Conservation (phyloP, 2,888 invertebrate species). For the Protodeltote pygarga region DNA sequence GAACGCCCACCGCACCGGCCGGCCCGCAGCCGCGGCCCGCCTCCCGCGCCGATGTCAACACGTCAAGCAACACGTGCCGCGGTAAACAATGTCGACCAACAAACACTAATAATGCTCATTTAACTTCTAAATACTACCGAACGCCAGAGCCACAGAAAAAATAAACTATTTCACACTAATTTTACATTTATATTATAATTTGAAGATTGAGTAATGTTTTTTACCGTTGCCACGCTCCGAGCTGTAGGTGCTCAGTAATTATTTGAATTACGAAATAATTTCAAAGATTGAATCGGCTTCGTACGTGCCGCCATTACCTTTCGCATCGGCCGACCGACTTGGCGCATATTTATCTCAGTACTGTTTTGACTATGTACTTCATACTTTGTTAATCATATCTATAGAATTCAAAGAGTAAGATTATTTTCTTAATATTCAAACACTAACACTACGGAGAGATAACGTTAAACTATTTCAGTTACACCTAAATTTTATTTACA, state of each 20-base stretch:
- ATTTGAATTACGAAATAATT: slow-evolving; percentile 73
- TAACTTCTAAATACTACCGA: slow-evolving; percentile 28
- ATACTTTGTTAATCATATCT: slow-evolving; percentile 31
- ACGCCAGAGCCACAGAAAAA: slow-evolving; percentile 45
- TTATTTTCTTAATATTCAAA: slow-evolving; percentile 47
- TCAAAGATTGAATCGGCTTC: slow-evolving; percentile 67
- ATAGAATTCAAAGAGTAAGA: slow-evolving; percentile 6
- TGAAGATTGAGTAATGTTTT: slow-evolving; percentile 65
- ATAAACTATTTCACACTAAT: slow-evolving; percentile 62
- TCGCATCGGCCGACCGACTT: slow-evolving; percentile 58
- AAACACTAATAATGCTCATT: slow-evolving; percentile 34
- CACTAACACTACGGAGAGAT: slow-evolving; percentile 72
- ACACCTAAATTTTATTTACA: slow-evolving; percentile 79
- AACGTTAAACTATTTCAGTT: slow-evolving; percentile 68
- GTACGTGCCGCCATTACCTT: slow-evolving; percentile 69
- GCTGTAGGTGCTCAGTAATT: slow-evolving; percentile 65
- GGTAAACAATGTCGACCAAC: slow-evolving; percentile 19
- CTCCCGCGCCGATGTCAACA: slow-evolving; percentile 66
- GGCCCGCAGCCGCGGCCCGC: slow-evolving; percentile 51
- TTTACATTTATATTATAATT: slow-evolving; percentile 61
- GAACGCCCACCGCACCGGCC: slow-evolving; percentile 74
- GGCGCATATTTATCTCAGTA: slow-evolving; percentile 57
- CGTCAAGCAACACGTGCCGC: slow-evolving; percentile 35
- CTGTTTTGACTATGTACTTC: slow-evolving; percentile 42
- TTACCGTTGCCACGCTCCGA: slow-evolving; percentile 63